Conservation (phyloP, 2,113 vertebrate genomes). For the Oplegnathus fasciatus region DNA sequence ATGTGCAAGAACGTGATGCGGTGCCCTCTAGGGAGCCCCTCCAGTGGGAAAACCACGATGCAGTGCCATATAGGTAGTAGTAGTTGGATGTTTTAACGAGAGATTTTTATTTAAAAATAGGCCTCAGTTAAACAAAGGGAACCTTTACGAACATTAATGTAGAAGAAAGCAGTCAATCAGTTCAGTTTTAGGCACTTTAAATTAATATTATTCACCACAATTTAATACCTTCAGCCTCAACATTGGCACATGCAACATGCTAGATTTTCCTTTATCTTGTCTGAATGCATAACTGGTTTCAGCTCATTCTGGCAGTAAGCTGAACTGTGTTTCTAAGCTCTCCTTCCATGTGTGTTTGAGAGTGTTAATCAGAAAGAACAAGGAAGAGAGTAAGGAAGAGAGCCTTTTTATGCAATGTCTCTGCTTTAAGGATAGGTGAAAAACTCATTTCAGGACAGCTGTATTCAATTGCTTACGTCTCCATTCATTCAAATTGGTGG, state of each 20-base stretch:
- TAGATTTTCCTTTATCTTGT: background rate
- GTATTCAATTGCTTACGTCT: background rate
- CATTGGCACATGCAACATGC: background rate
- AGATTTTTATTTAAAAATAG: background rate
- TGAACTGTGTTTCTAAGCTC: background rate
- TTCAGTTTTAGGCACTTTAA: background rate
- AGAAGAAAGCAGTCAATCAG: background rate
- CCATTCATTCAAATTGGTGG: background rate
- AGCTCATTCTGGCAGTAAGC: conserved; percentile 6
- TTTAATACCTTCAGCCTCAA: background rate
- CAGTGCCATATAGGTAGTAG: too few species aligned
- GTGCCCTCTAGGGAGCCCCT: too few species aligned
- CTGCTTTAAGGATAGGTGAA: background rate
- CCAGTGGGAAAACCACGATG: too few species aligned
- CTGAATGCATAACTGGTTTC: background rate
- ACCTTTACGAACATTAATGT: background rate
- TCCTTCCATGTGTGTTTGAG: background rate
- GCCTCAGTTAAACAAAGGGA: background rate
- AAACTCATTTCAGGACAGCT: background rate
- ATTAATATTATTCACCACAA: too few species aligned
- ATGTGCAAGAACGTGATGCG: too few species aligned
- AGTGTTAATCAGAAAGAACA: background rate
- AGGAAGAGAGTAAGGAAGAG: background rate
- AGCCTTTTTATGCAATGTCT: background rate
- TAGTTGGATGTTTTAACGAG: too few species aligned